Evolutionary conservation across 2,113 vertebrate species (phyloP).

Genomic region (Vireo altiloquus): DNA sequence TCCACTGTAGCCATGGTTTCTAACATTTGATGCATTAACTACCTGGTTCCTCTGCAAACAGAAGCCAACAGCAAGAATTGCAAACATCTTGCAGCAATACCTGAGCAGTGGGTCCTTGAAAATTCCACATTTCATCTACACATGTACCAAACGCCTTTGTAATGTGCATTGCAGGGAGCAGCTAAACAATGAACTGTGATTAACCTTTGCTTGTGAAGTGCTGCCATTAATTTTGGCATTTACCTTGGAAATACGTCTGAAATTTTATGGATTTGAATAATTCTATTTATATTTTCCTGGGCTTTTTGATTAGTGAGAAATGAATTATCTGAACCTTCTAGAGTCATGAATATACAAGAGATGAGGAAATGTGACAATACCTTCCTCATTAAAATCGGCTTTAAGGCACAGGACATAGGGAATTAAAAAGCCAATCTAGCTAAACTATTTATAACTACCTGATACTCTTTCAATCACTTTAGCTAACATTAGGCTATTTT

Average conservation of each 20-base stretch:
- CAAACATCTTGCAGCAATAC: not conserved
- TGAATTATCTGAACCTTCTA: conserved; percentile 34
- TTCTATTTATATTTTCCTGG: conserved; percentile 60
- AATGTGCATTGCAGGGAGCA: conserved; percentile 42
- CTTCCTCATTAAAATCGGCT: not conserved
- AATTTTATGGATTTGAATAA: conserved; percentile 61
- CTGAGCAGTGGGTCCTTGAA: conserved; percentile 7
- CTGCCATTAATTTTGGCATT: conserved; percentile 60
- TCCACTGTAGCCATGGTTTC: not conserved
- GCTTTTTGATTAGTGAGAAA: conserved; percentile 41
- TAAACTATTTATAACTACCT: conserved; percentile 38
- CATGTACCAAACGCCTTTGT: conserved; percentile 12
- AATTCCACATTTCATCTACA: conserved; percentile 33
- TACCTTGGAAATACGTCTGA: conserved; percentile 38
- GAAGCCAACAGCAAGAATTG: not conserved
- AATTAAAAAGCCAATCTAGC: conserved; percentile 22
- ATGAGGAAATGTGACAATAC: conserved; percentile 27
- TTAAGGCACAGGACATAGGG: not conserved
- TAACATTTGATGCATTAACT: not conserved
- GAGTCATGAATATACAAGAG: conserved; percentile 49
- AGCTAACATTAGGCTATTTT: conserved; percentile 1
- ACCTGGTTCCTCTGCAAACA: not conserved
- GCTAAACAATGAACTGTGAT: conserved; percentile 64
- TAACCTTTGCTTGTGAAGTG: conserved; percentile 62
- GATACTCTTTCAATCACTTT: not conserved